Evolutionary conservation across 2,888 invertebrate genomes (phyloP).

Genomic region (Helleia helle): DNA sequence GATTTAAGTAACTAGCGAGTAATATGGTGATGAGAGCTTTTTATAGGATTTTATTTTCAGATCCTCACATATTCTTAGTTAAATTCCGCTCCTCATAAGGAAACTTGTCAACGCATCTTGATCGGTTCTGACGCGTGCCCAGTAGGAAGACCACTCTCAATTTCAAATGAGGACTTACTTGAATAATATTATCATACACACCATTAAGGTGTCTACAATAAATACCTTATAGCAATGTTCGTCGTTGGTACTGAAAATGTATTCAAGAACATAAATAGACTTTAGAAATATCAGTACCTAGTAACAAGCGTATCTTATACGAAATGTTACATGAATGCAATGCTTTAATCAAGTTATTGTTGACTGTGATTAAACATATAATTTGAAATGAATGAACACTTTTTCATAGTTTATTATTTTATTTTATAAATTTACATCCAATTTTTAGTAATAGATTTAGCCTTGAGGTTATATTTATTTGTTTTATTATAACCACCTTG

Average conservation of each 20-base stretch:
- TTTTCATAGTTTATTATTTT: too few relatives aligned
- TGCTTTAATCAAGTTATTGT: too few relatives aligned
- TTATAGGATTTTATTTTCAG: slow-evolving; percentile 33
- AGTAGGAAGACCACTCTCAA: slow-evolving; percentile 25
- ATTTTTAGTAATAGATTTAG: too few relatives aligned
- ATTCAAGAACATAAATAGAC: too few relatives aligned
- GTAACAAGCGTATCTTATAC: too few relatives aligned
- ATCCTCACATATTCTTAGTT: slow-evolving; percentile 35
- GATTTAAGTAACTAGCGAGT: slow-evolving; percentile 4
- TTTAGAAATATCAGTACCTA: too few relatives aligned
- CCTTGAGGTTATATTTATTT: slow-evolving; percentile 1
- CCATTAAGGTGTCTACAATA: not conserved
- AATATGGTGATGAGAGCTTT: slow-evolving; percentile 22
- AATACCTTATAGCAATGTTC: not conserved
- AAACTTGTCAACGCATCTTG: slow-evolving; percentile 44
- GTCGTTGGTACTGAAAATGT: not conserved
- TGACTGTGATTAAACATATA: too few relatives aligned
- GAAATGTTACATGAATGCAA: too few relatives aligned
- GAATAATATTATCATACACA: slow-evolving; percentile 7
- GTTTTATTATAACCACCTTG: slow-evolving; percentile 1
- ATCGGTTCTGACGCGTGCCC: slow-evolving; percentile 44
- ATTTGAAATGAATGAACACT: too few relatives aligned
- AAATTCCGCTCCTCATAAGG: slow-evolving; percentile 42
- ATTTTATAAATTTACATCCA: too few relatives aligned
- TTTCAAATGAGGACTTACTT: slow-evolving; percentile 10